These are phyloP conservation scores for Anguilla anguilla DNA, from an alignment of 2,797 vertebrate genomes.

Conservation along the genomic window DNA sequence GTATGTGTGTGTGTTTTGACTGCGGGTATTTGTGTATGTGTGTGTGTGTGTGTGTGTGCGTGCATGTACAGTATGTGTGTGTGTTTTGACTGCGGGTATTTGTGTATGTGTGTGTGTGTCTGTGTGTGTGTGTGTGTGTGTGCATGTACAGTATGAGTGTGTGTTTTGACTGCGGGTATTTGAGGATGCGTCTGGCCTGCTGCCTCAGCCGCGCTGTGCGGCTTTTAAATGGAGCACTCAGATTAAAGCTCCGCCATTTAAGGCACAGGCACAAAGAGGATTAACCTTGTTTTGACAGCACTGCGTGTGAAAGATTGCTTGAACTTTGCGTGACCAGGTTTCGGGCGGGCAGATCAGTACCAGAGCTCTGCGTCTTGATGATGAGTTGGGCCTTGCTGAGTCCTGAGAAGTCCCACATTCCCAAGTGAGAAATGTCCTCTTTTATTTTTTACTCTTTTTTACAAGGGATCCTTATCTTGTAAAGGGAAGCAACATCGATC, in stretches of 20 bases:
- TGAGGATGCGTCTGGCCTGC: conserved; percentile 12
- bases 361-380: conserved; percentile 58
- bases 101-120: background rate
- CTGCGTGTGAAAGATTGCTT: conserved; percentile 65
- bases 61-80: conserved; percentile 23
- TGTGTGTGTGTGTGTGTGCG: conserved; percentile 48
- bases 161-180: conserved; percentile 30
- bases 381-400: conserved; percentile 55
- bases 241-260: conserved; percentile 63
- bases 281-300: conserved; percentile 72
- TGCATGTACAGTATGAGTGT: background rate
- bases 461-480: background rate
- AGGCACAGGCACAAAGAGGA: conserved; percentile 61
- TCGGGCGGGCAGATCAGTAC: conserved; percentile 50
- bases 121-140: too few species aligned
- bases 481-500: conserved; percentile 49
- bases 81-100: too few species aligned
- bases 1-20: conserved; percentile 12
- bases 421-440: conserved; percentile 57
- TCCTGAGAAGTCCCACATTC: conserved; percentile 59
- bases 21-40: too few species aligned
- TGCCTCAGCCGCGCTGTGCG: conserved; percentile 35
- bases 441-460: background rate
- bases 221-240: conserved; percentile 65
- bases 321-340: conserved; percentile 60